These are phyloP conservation scores for Ditylenchus weischeri DNA, from an alignment of 2,888 invertebrate genomes.

Conservation along the genomic window DNA sequence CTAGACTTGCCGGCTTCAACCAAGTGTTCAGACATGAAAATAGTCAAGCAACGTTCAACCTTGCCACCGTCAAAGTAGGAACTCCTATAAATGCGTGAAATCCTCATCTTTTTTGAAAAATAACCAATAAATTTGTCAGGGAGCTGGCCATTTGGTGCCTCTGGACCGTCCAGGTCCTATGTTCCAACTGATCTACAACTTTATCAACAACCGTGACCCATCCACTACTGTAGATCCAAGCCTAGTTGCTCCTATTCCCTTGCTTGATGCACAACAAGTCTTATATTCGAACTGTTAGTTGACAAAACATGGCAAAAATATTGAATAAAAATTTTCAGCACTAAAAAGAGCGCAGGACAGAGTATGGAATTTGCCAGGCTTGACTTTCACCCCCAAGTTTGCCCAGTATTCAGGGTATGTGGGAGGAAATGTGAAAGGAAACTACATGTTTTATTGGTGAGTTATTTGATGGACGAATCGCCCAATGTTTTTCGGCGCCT, in stretches of 20 bases:
- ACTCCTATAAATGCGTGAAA: no score
- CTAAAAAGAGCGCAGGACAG: slow-evolving; percentile 35
- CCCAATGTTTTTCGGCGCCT: no score
- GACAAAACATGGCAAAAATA: no score
- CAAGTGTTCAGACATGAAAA: slow-evolving; percentile 37
- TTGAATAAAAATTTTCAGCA: slow-evolving; percentile 13
- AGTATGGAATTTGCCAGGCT: slow-evolving; percentile 47
- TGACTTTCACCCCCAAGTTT: slow-evolving; percentile 55
- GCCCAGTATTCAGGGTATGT: slow-evolving; percentile 61
- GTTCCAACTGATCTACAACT: slow-evolving; percentile 52
- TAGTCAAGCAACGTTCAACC: no score
- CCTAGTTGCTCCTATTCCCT: no score
- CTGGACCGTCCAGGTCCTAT: slow-evolving; percentile 50
- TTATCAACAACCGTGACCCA: slow-evolving; percentile 8
- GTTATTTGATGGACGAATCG: neutral
- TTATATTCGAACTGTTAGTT: no score
- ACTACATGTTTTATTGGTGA: slow-evolving; percentile 34
- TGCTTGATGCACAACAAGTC: no score
- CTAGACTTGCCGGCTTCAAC: slow-evolving; percentile 45
- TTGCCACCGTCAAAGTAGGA: neutral
- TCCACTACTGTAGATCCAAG: neutral
- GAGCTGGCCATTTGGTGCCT: slow-evolving; percentile 33
- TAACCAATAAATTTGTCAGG: neutral
- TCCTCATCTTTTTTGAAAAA: no score
- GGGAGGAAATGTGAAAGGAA: slow-evolving; percentile 39